Evolutionary conservation across 2,113 vertebrate genomes (phyloP).

Genomic region (Chaetodon auriga): DNA sequence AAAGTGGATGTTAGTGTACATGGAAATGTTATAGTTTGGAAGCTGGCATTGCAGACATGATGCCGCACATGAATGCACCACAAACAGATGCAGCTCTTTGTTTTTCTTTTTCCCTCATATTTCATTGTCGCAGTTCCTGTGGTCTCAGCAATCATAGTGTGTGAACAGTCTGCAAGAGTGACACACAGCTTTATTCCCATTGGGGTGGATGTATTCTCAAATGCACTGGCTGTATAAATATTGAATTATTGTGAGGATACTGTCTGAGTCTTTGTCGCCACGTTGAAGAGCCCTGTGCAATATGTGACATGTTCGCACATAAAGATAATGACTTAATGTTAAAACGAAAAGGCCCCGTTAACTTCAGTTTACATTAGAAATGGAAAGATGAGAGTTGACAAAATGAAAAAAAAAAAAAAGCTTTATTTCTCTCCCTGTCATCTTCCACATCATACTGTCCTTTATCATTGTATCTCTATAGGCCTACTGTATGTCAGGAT

Average conservation of each 20-base stretch:
- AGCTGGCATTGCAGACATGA: not conserved
- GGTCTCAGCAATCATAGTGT: not conserved
- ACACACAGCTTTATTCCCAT: conserved; percentile 6
- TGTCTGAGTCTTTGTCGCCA: not conserved
- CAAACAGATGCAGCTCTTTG: conserved; percentile 5
- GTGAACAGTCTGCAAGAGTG: conserved; percentile 13
- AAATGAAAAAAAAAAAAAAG: conserved; percentile 54
- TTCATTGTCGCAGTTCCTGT: conserved; percentile 1
- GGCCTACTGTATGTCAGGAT: conserved; percentile 27
- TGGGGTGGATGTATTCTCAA: not conserved
- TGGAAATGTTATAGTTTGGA: not conserved
- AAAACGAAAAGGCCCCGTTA: conserved; percentile 35
- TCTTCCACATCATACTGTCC: conserved; percentile 35
- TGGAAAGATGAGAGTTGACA: conserved; percentile 44
- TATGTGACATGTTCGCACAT: conserved; percentile 2
- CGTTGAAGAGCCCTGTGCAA: not conserved
- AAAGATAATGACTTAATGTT: conserved; percentile 46
- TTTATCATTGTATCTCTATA: conserved; percentile 46
- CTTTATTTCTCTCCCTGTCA: conserved; percentile 57
- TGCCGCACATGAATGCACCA: not conserved
- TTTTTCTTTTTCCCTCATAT: not conserved
- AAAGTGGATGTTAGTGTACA: not conserved
- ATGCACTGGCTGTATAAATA: not conserved
- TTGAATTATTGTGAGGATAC: conserved; percentile 2
- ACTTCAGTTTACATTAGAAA: conserved; percentile 37